Evolutionary conservation across 1,140 invertebrate species (phyloP).

Genomic region (Drosophila tristis): DNA sequence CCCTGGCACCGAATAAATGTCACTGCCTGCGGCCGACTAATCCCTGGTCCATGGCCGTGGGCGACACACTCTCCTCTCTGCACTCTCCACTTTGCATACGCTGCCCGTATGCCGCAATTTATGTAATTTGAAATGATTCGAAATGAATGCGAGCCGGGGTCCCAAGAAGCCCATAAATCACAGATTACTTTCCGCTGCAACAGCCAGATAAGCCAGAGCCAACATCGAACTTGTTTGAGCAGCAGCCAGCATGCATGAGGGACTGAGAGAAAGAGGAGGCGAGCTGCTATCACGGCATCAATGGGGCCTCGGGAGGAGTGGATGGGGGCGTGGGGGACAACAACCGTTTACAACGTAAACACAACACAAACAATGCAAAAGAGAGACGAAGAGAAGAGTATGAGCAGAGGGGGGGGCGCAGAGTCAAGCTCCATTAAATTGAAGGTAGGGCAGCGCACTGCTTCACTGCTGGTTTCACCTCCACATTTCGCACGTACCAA

Average conservation of each 20-base stretch:
- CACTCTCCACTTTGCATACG: slow-evolving; percentile 1
- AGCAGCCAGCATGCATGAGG: slow-evolving; percentile 28
- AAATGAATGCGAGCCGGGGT: slow-evolving; percentile 33
- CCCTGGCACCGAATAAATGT: slow-evolving; percentile 42
- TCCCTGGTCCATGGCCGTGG: slow-evolving; percentile 32
- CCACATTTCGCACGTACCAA: too few relatives aligned
- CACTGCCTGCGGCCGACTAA: slow-evolving; percentile 36
- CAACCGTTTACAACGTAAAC: slow-evolving; percentile 78
- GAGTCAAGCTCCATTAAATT: too few relatives aligned
- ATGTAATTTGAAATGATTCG: slow-evolving; percentile 70
- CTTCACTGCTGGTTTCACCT: too few relatives aligned
- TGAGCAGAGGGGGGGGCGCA: neutral
- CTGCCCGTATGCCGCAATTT: slow-evolving; percentile 58
- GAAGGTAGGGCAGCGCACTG: too few relatives aligned
- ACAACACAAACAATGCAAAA: slow-evolving; percentile 61
- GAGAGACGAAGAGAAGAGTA: slow-evolving; percentile 14
- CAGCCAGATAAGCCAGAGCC: slow-evolving; percentile 23
- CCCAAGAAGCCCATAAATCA: slow-evolving; percentile 60
- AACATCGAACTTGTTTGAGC: slow-evolving; percentile 71
- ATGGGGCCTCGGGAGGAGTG: slow-evolving; percentile 14
- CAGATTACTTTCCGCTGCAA: slow-evolving; percentile 45
- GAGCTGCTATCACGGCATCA: slow-evolving; percentile 43
- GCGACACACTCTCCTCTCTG: slow-evolving; percentile 1
- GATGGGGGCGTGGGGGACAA: slow-evolving; percentile 30
- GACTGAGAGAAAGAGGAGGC: slow-evolving; percentile 19